phyloP scores from a whole-genome alignment of 2,113 vertebrate species.

The Otocyon megalotis region DNA sequence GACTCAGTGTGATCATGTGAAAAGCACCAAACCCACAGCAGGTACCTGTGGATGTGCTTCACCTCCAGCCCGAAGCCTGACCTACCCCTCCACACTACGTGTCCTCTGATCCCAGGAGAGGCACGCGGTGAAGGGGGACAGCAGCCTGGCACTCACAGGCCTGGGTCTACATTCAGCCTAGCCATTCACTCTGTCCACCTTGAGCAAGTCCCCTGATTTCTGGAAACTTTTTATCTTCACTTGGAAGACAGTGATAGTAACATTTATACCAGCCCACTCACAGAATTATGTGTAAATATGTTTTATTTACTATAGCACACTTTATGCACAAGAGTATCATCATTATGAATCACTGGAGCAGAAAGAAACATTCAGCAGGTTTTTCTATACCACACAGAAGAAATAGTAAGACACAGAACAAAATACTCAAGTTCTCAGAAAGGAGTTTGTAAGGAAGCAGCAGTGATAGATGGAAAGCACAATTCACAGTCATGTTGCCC shows the following conservation, averaged over 20 bases:
- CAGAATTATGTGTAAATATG: not conserved
- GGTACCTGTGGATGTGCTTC: not conserved
- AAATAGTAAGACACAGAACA: not conserved
- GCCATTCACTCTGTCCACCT: not conserved
- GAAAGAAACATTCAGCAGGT: not conserved
- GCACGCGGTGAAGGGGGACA: rapidly evolving
- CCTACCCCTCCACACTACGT: rapidly evolving
- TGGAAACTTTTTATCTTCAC: not conserved
- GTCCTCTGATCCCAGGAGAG: not conserved
- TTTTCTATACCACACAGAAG: not conserved
- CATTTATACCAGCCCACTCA: not conserved
- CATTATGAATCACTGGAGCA: not conserved
- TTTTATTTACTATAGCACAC: not conserved
- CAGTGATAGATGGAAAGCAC: not conserved
- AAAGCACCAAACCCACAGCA: not conserved
- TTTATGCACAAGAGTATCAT: not conserved
- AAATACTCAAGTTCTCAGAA: not conserved
- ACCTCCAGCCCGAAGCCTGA: not conserved
- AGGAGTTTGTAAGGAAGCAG: not conserved
- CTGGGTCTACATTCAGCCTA: not conserved
- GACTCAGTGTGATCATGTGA: not conserved
- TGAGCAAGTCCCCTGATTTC: not conserved
- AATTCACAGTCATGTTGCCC: not conserved
- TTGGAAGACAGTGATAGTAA: not conserved
- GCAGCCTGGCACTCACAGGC: not conserved